phyloP scores from a whole-genome alignment of 2,113 vertebrate species.

The Nothoprocta perdicaria region DNA sequence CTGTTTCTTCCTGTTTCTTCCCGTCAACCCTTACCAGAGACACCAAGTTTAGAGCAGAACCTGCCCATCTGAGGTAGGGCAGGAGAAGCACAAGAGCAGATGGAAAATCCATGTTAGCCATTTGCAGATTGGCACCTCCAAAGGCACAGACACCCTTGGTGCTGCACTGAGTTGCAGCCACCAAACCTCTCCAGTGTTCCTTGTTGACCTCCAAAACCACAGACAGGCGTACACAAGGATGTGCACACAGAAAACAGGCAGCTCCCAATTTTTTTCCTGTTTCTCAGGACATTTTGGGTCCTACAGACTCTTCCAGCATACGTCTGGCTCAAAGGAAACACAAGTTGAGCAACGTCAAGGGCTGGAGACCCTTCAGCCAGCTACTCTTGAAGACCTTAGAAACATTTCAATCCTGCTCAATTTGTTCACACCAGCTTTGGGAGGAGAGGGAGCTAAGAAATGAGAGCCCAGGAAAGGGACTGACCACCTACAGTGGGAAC shows the following conservation, averaged over 20 bases:
- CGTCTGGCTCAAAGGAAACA: not conserved
- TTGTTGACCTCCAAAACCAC: not conserved
- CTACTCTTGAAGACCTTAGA: not conserved
- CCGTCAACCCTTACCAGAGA: not conserved
- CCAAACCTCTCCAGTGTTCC: not conserved
- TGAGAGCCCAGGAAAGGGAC: not conserved
- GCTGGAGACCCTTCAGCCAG: not conserved
- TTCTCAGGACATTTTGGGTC: not conserved
- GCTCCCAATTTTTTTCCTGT: not conserved
- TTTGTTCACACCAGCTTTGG: not conserved
- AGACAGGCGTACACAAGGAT: not conserved
- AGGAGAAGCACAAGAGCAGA: not conserved
- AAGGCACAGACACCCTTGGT: not conserved
- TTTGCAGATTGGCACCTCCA: accelerated
- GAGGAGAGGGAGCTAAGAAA: not conserved
- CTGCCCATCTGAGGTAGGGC: not conserved
- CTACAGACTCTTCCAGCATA: not conserved
- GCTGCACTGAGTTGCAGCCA: not conserved
- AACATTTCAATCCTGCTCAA: not conserved
- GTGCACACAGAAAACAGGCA: not conserved
- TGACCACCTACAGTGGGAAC: accelerated
- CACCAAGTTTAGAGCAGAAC: not conserved
- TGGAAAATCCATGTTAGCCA: not conserved
- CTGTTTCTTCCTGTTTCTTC: not conserved
- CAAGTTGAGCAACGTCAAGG: slow-evolving; percentile 1